Base-by-base conservation (phyloP, 2,113 vertebrate genomes). In the Bubalus kerabau region DNA sequence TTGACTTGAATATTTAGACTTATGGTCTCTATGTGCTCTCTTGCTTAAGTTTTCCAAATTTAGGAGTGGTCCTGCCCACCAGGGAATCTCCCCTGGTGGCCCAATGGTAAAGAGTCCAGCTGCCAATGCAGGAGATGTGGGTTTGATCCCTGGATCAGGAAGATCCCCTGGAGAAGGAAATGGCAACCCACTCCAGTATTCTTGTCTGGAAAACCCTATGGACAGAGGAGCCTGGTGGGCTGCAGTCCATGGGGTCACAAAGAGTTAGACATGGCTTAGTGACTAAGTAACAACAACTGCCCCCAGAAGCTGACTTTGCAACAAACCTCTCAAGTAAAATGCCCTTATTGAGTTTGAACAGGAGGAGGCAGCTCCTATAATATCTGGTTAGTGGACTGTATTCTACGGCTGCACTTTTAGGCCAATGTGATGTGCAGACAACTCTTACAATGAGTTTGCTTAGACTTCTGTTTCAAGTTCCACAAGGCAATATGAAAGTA, bases 91-190 rank as follows among this genome's bases (percentile, higher is more conserved):
- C 67, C 11, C 21, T 12, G 67, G n/a, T 12, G 67, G n/a, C 0
- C 0, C 19, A 40, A 6, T 40, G 2, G 5, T 40, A 40, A 74
- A 40, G 36, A 36, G 40, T 74, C 2, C n/a, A 23, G 9, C 67
- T 74, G 36, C 36, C 67, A 40, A 2, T 40, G n/a, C 36, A 40
- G n/a, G 19, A 74, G 19, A 40, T 4, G 2, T 6, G 21, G 67
- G 2, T 74, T 71, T 13, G 21, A 40, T 74, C 67, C 67, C 19
- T 74, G 36, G 36, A 10, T 74, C 5, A 3, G 71, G 71, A 74
- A 74, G 71, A 74, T 74, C 36, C 36, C 71, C 12, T 43, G 71
- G 36, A 74, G 71, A 43, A 14, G 71, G 71, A 43, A 74, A 74
- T 14, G 71, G 11, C 36, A 43, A 7, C 36, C 36, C 71, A 74